A percentile compares a stretch with the other conserved stretches of the same genome.
phyloP scores from a whole-genome alignment of 2,797 vertebrate genomes.

The Manis pentadactyla region DNA sequence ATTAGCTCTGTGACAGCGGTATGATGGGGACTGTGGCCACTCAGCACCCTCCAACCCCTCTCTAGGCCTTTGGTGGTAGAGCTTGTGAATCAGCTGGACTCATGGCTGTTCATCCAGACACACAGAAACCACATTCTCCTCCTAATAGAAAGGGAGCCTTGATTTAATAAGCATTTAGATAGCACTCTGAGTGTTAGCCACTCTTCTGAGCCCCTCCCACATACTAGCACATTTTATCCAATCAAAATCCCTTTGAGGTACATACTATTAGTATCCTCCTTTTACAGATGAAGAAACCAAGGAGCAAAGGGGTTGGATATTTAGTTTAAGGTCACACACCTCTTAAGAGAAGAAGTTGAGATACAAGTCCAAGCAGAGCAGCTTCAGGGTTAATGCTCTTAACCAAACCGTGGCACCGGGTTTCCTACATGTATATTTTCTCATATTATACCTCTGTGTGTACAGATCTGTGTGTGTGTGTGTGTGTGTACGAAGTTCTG shows the following conservation, averaged over 20 bases:
- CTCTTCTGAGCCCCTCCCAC: neutral
- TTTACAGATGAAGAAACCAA: neutral
- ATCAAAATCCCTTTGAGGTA: neutral
- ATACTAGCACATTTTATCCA: neutral
- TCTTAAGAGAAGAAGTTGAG: neutral
- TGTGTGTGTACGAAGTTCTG: neutral
- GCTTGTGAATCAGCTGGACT: neutral
- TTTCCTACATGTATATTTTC: neutral
- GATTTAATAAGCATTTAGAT: neutral
- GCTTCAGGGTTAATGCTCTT: neutral
- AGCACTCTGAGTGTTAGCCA: fast-evolving
- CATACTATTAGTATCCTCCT: neutral
- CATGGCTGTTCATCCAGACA: neutral
- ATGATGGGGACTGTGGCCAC: neutral
- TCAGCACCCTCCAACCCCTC: fast-evolving
- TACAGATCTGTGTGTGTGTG: neutral
- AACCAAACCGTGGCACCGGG: neutral
- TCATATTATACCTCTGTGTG: fast-evolving
- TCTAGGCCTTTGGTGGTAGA: neutral
- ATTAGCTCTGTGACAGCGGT: neutral
- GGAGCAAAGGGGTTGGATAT: neutral
- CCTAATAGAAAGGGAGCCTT: neutral
- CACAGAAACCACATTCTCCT: neutral
- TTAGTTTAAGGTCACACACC: neutral
- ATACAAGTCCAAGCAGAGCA: neutral